Evolutionary conservation across 2,888 invertebrate species (phyloP).

Genomic region (Hydropsyche betteni): DNA sequence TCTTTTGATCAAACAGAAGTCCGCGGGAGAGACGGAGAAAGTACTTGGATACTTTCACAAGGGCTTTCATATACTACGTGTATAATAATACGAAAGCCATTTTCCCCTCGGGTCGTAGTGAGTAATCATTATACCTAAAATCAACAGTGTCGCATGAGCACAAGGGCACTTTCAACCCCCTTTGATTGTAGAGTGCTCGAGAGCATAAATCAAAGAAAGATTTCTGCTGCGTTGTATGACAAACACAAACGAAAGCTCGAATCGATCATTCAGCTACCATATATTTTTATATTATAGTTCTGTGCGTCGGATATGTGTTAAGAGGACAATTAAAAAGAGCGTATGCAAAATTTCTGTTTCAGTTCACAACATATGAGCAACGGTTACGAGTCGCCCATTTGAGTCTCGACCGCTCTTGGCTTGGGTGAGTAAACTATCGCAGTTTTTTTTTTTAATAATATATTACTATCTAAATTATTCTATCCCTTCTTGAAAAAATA

Average conservation of each 20-base stretch:
- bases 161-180: slow-evolving; percentile 24
- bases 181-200: slow-evolving; percentile 21
- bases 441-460: not conserved
- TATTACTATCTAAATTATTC: no score
- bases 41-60: no score
- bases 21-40: no score
- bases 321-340: not conserved
- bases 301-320: not conserved
- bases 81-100: no score
- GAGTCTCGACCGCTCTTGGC: slow-evolving; percentile 62
- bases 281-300: no score
- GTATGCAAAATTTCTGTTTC: slow-evolving; percentile 57
- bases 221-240: slow-evolving; percentile 1
- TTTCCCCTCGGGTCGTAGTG: slow-evolving; percentile 14
- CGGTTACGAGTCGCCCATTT: slow-evolving; percentile 81
- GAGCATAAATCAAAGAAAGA: slow-evolving; percentile 21
- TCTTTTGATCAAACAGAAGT: no score
- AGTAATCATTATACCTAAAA: slow-evolving; percentile 28
- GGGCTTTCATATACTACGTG: no score
- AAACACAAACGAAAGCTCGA: not conserved
- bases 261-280: not conserved
- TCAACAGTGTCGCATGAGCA: slow-evolving; percentile 22
- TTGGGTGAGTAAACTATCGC: slow-evolving; percentile 57
- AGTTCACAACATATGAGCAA: slow-evolving; percentile 77
- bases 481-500: no score